phyloP scores from a whole-genome alignment of 2,113 vertebrate species.

The Ovibos moschatus region DNA sequence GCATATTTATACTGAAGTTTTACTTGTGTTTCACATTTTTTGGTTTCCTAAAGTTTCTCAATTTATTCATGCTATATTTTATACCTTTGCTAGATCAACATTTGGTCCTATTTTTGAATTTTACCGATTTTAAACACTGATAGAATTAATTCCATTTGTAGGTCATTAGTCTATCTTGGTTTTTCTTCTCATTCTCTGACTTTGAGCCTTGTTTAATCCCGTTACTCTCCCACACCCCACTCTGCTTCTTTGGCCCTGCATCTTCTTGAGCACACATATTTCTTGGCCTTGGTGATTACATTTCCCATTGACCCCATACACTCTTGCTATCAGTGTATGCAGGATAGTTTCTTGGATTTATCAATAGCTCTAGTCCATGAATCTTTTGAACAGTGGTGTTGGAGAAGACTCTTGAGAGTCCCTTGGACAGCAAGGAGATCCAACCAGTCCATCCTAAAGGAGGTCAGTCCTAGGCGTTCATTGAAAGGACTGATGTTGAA shows the following conservation, averaged over 20 bases:
- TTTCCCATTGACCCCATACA: no score
- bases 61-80: neutral
- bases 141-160: neutral
- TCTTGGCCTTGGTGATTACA: neutral
- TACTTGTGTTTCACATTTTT: slow-evolving; percentile 11
- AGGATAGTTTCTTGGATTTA: neutral
- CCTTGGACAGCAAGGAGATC: neutral
- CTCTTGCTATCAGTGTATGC: neutral
- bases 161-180: neutral
- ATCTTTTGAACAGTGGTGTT: neutral
- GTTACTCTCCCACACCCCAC: neutral
- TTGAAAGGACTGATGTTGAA: neutral
- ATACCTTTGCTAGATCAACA: neutral
- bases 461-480: neutral
- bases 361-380: neutral
- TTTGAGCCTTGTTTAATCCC: neutral
- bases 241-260: neutral
- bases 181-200: neutral
- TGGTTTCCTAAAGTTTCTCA: neutral
- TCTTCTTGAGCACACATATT: neutral
- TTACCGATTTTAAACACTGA: neutral
- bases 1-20: slow-evolving; percentile 26
- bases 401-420: neutral
- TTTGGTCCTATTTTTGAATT: neutral
- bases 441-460: neutral